phyloP scores from a whole-genome alignment of 2,888 invertebrate genomes.

The Hypolimnas misippus region DNA sequence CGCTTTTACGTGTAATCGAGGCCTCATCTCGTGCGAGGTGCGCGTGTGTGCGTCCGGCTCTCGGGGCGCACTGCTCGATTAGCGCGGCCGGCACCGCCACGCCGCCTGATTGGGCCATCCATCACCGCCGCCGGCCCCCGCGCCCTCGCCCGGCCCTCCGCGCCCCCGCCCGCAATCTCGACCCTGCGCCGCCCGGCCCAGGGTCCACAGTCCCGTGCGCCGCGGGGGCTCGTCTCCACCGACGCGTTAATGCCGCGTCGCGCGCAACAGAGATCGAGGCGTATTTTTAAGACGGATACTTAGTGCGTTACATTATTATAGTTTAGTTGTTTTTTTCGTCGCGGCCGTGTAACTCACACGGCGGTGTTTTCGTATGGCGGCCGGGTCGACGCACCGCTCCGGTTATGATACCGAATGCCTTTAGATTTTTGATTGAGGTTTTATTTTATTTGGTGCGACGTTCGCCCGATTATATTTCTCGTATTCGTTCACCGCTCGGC shows the following conservation, averaged over 20 bases:
- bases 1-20: slow-evolving; percentile 68
- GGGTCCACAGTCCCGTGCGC: slow-evolving; percentile 21
- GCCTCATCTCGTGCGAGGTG: slow-evolving; percentile 39
- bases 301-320: slow-evolving; percentile 82
- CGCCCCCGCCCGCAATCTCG: slow-evolving; percentile 48
- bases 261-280: slow-evolving; percentile 74
- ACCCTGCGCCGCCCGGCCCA: slow-evolving; percentile 46
- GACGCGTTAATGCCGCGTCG: slow-evolving; percentile 72
- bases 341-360: slow-evolving; percentile 75
- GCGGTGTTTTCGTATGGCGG: slow-evolving; percentile 72
- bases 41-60: slow-evolving; percentile 70
- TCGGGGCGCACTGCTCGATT: slow-evolving; percentile 78
- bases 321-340: slow-evolving; percentile 73
- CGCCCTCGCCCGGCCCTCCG: slow-evolving; percentile 59
- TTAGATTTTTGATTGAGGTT: slow-evolving; percentile 82
- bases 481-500: slow-evolving; percentile 77
- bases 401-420: slow-evolving; percentile 80
- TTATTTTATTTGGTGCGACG: slow-evolving; percentile 79
- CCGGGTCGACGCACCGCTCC: slow-evolving; percentile 77
- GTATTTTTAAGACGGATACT: slow-evolving; percentile 82
- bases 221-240: slow-evolving; percentile 46
- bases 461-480: slow-evolving; percentile 78
- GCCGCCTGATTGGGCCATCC: slow-evolving; percentile 85
- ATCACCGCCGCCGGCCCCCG: slow-evolving; percentile 77
- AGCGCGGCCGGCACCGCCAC: slow-evolving; percentile 79